phyloP scores from a whole-genome alignment of 2,888 invertebrate species.

The Drosophila neonasuta region DNA sequence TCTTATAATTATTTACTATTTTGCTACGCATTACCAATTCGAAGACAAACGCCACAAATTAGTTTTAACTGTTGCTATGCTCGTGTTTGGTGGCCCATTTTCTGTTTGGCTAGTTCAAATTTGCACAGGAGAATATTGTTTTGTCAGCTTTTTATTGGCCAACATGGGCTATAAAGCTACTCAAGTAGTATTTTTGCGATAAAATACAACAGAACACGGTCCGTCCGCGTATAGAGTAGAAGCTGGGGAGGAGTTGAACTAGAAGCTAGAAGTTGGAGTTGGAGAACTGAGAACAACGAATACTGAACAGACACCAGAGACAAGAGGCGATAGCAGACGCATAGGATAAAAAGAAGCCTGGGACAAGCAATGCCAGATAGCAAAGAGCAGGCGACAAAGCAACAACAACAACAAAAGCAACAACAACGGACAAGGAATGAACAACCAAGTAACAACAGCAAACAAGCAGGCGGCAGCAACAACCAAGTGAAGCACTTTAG shows the following conservation, averaged over 20 bases:
- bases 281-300: slow-evolving; percentile 13
- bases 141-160: slow-evolving; percentile 80
- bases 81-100: slow-evolving; percentile 64
- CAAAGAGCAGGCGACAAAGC: slow-evolving; percentile 59
- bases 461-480: slow-evolving; percentile 47
- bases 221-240: not conserved
- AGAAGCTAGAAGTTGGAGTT: slow-evolving; percentile 2
- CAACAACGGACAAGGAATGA: slow-evolving; percentile 16
- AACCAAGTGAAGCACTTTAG: slow-evolving; percentile 70
- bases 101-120: slow-evolving; percentile 33
- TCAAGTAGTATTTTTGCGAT: slow-evolving; percentile 80
- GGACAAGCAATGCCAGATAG: slow-evolving; percentile 66
- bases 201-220: slow-evolving; percentile 74
- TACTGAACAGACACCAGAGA: slow-evolving; percentile 15
- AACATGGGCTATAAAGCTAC: slow-evolving; percentile 78
- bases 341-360: slow-evolving; percentile 72
- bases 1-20: not conserved
- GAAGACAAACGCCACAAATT: slow-evolving; percentile 36
- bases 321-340: slow-evolving; percentile 59
- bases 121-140: slow-evolving; percentile 75
- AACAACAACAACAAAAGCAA: slow-evolving; percentile 52
- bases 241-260: slow-evolving; percentile 23
- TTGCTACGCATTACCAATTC: not conserved
- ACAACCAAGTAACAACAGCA: slow-evolving; percentile 47
- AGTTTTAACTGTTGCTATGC: slow-evolving; percentile 36